Evolutionary conservation across 2,113 vertebrate genomes (phyloP).

Genomic region (Erpornis zantholeuca): DNA sequence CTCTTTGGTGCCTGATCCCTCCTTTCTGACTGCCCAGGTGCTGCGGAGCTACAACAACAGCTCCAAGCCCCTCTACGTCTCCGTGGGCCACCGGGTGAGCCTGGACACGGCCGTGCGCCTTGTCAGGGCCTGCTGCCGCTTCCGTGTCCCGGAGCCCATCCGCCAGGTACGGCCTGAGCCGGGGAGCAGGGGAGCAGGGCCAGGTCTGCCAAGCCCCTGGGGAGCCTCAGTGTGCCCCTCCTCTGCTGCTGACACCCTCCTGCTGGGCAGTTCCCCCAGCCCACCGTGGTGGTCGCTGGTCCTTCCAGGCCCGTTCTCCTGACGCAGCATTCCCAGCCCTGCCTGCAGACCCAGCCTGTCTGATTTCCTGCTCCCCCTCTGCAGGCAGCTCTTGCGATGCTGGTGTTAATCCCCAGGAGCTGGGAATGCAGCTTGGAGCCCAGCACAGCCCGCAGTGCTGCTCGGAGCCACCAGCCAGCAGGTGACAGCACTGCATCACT

Average conservation of each 20-base stretch:
- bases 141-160: constrained; percentile 89
- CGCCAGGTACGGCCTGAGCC: constrained; percentile 79
- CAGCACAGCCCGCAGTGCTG: not conserved
- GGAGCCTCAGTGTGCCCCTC: rapidly evolving
- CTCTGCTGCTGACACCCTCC: not conserved
- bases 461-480: not conserved
- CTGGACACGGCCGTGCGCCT: constrained; percentile 83
- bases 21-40: constrained; percentile 65
- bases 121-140: constrained; percentile 83
- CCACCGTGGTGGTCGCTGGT: rapidly evolving
- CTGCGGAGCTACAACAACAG: constrained; percentile 81
- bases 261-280: not conserved
- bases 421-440: not conserved
- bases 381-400: not conserved
- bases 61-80: constrained; percentile 87
- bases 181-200: not conserved
- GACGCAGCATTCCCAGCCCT: not conserved
- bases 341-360: not conserved
- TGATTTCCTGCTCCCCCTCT: not conserved
- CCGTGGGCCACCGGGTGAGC: constrained; percentile 86
- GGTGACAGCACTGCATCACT: constrained; percentile 59
- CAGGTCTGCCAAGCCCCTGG: rapidly evolving
- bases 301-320: not conserved
- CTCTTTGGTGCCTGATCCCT: not conserved
- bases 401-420: not conserved